Percentiles rank a stretch among this genome's conserved stretches.
phyloP scores from a whole-genome alignment of 64 coral and sea anemone genomes.

The Actinia equina region DNA sequence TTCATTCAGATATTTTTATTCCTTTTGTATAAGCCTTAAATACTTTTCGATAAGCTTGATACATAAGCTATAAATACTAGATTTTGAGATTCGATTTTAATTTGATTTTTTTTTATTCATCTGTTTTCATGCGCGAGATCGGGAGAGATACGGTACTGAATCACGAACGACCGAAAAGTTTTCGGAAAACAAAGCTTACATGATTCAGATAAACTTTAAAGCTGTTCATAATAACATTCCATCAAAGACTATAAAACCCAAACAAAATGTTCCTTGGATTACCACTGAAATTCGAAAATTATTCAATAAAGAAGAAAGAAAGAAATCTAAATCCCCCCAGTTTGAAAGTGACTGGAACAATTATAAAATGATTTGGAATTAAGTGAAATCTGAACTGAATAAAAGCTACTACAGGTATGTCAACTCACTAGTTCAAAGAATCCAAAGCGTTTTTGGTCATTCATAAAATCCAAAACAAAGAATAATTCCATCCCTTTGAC shows the following conservation, averaged over 20 bases:
- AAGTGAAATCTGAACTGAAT: slow-evolving; percentile 15
- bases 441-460: background rate
- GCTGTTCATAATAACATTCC: slow-evolving; percentile 16
- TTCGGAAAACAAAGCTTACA: too few species aligned
- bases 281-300: slow-evolving; percentile 13
- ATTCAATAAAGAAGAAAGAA: slow-evolving; percentile 13
- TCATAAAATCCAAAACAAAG: background rate
- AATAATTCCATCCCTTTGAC: too few species aligned
- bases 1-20: too few species aligned
- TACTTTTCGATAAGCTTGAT: too few species aligned
- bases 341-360: slow-evolving; percentile 6
- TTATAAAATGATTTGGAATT: background rate
- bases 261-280: slow-evolving; percentile 34
- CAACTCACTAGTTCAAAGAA: background rate
- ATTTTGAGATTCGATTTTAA: too few species aligned
- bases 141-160: too few species aligned
- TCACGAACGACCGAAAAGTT: too few species aligned
- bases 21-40: too few species aligned
- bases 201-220: background rate
- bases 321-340: background rate
- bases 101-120: too few species aligned
- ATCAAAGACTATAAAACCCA: slow-evolving; percentile 4
- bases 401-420: slow-evolving; percentile 18
- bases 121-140: too few species aligned
- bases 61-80: too few species aligned